Evolutionary conservation across 2,797 vertebrate species (phyloP), one percentile per base, ranked within the genome.

Genomic region (Melopsittacus undulatus): DNA sequence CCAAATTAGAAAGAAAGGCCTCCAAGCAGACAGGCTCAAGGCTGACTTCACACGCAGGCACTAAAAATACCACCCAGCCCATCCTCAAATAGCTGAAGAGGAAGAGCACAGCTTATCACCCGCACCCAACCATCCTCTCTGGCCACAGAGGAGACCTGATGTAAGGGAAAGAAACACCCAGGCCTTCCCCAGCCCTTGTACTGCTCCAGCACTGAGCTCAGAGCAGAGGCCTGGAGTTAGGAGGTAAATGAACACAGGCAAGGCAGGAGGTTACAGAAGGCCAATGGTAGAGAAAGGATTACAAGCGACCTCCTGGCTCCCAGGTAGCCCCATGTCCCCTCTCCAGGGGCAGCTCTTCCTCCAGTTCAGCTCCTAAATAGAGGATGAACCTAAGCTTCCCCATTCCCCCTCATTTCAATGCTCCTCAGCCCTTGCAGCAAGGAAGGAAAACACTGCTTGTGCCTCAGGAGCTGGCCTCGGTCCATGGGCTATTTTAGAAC

Each of bases 101-200:
- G 94, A 96, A 95, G 73, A 95, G 72, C 52, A 5, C 0, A 45
- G 91, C 96, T 96, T 95, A 94, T 96, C 94, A 27, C 89, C 42
- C 21, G 0, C 27, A 76, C 20, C 45, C 90, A 56, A 2, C 8
- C 92, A 78, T 46, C 83, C 80, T 11, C 70, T 26, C 16, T 3
- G 64, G 61, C n/a, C 79, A 34, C 76, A 20, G 62, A 5, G 68
- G 82, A 32, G 74, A 19, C 13, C 11, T 15, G 9, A 46, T 2
- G 27, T 4, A 7, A 30, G 43, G 75, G 7, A 24, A 9, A n/a
- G 77, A 67, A 23, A 22, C 2, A 30, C 30, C 13, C 0, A 3
- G 23, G 66, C 5, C 26, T 2, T 38, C 66, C 68, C 42, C 19
- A 7, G 38, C 46, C 75, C 72, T 34, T 1, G 56, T 7, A 7